Percentiles rank a stretch among this genome's conserved stretches.
Evolutionary conservation across 1,140 invertebrate genomes (phyloP).

Genomic region (Pogonomyrmex barbatus): DNA sequence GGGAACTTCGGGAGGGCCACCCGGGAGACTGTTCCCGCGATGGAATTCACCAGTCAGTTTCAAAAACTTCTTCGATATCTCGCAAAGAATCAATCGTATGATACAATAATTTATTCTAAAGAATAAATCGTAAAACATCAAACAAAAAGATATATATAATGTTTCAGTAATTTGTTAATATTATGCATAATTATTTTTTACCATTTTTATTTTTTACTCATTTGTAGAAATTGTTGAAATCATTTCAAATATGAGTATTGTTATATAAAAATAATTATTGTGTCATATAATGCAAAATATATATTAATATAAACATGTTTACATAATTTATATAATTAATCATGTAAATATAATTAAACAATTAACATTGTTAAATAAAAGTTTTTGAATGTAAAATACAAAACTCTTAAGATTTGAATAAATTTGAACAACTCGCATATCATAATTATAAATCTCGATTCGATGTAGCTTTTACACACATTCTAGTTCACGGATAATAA

Average conservation of each 20-base stretch:
- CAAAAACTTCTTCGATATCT: slow-evolving; percentile 28
- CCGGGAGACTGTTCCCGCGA: slow-evolving; percentile 51
- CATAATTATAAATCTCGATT: slow-evolving; percentile 74
- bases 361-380: not conserved
- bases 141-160: not conserved
- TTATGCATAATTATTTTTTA: not conserved
- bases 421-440: not conserved
- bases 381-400: not conserved
- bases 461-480: slow-evolving; percentile 56
- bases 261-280: not conserved
- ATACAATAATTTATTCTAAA: slow-evolving; percentile 8
- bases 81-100: not conserved
- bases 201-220: no score
- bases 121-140: not conserved
- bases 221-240: not conserved
- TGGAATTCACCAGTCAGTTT: slow-evolving; percentile 58
- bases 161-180: not conserved
- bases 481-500: slow-evolving; percentile 71
- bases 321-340: slow-evolving; percentile 22
- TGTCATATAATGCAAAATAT: not conserved
- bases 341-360: not conserved
- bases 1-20: slow-evolving; percentile 61
- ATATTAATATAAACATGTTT: not conserved
- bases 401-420: not conserved
- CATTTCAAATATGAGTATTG: not conserved